These are phyloP conservation scores for Rafetus swinhoei DNA, from an alignment of 2,113 vertebrate genomes.

Conservation along the genomic window DNA sequence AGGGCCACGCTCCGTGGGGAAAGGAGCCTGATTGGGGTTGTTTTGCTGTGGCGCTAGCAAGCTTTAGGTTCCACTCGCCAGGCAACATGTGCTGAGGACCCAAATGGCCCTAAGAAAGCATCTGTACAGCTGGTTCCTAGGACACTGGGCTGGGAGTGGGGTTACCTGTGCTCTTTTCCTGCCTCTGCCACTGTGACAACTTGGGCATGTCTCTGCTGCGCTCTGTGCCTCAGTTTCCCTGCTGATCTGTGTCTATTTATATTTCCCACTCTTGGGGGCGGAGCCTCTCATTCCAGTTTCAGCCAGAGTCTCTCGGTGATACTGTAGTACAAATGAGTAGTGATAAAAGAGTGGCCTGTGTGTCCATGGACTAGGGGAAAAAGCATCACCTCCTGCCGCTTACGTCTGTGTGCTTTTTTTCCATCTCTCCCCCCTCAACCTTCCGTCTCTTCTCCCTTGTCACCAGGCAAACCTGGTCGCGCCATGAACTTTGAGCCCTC, in stretches of 20 bases:
- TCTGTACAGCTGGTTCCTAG: not conserved
- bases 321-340: not conserved
- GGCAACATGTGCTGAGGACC: too few species aligned
- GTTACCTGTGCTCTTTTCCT: not conserved
- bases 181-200: not conserved
- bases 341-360: not conserved
- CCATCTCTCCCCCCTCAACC: not conserved
- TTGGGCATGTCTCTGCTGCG: not conserved
- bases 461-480: too few species aligned
- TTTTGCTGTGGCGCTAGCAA: not conserved
- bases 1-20: not conserved
- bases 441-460: too few species aligned
- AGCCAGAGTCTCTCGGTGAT: not conserved
- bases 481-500: not conserved
- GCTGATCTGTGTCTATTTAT: not conserved
- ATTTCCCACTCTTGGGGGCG: not conserved
- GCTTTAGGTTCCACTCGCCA: not conserved
- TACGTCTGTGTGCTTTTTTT: not conserved
- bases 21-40: not conserved
- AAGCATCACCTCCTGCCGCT: not conserved
- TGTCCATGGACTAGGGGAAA: not conserved
- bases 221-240: not conserved
- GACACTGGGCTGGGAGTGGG: not conserved
- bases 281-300: not conserved
- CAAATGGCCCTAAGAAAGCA: too few species aligned